Conservation (phyloP, 2,113 vertebrate genomes). For the Hucho hucho region DNA sequence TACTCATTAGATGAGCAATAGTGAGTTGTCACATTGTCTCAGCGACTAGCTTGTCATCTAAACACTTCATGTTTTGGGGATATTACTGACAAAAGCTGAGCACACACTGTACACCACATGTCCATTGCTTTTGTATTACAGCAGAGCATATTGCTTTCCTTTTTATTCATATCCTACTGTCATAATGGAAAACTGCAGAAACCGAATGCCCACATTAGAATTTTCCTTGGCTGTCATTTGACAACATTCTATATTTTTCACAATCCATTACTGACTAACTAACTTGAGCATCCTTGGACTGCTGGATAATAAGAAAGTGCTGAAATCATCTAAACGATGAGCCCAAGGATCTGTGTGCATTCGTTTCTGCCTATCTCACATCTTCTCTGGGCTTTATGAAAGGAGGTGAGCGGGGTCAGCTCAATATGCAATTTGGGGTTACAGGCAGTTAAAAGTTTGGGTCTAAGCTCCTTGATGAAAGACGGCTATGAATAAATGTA, state of each 20-base stretch:
- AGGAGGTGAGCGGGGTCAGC: slow-evolving; percentile 68
- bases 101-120: no score
- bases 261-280: slow-evolving; percentile 56
- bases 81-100: no score
- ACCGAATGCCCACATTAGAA: no score
- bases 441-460: slow-evolving; percentile 60
- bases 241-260: slow-evolving; percentile 48
- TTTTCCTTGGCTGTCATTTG: not conserved
- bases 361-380: slow-evolving; percentile 68
- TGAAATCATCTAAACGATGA: slow-evolving; percentile 69
- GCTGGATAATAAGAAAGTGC: slow-evolving; percentile 65
- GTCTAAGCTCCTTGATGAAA: slow-evolving; percentile 74
- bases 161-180: no score
- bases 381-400: slow-evolving; percentile 67
- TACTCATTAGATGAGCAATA: no score
- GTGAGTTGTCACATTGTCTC: no score
- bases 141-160: no score
- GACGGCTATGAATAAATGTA: slow-evolving; percentile 71
- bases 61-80: no score
- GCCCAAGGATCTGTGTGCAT: slow-evolving; percentile 55
- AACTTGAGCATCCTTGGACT: slow-evolving; percentile 54
- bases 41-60: no score
- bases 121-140: no score
- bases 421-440: slow-evolving; percentile 74
- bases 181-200: no score